phyloP scores from a whole-genome alignment of 2,113 vertebrate species.

The Eptatretus burgeri region DNA sequence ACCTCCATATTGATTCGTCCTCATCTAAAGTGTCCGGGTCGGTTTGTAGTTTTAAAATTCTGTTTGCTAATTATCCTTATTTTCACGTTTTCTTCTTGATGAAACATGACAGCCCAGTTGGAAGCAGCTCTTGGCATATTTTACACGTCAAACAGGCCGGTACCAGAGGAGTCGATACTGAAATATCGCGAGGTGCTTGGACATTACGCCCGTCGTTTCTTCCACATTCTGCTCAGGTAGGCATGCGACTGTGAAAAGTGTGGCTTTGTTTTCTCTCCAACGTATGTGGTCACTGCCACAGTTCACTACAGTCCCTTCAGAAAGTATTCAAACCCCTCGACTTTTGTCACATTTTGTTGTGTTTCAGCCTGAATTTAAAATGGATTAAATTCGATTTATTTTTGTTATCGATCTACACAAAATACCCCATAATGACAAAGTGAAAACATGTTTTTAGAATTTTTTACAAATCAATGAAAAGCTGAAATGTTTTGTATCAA shows the following conservation, averaged over 20 bases:
- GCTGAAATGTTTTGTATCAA: no score
- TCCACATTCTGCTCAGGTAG: slow-evolving; percentile 95
- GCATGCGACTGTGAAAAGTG: slow-evolving; percentile 4
- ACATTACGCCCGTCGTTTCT: slow-evolving; percentile 67
- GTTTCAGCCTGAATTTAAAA: no score
- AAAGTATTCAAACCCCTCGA: no score
- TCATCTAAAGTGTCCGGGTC: not conserved
- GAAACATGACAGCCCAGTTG: slow-evolving; percentile 32
- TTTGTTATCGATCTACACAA: no score
- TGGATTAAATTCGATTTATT: no score
- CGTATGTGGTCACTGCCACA: no score
- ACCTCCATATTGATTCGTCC: not conserved
- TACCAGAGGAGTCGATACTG: slow-evolving; percentile 38
- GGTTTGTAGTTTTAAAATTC: not conserved
- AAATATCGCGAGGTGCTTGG: slow-evolving; percentile 55
- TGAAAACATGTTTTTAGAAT: no score
- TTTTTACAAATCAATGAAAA: no score
- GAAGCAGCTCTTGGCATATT: slow-evolving; percentile 63
- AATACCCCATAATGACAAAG: no score
- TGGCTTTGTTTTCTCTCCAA: no score
- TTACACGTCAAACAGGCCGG: slow-evolving; percentile 40
- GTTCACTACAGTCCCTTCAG: no score
- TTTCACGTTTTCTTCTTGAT: slow-evolving; percentile 7
- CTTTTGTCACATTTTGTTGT: no score
- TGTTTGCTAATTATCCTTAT: not conserved